These are phyloP conservation scores for Sebastes melanostomus DNA, from an alignment of 2,797 vertebrate species.

Conservation along the genomic window DNA sequence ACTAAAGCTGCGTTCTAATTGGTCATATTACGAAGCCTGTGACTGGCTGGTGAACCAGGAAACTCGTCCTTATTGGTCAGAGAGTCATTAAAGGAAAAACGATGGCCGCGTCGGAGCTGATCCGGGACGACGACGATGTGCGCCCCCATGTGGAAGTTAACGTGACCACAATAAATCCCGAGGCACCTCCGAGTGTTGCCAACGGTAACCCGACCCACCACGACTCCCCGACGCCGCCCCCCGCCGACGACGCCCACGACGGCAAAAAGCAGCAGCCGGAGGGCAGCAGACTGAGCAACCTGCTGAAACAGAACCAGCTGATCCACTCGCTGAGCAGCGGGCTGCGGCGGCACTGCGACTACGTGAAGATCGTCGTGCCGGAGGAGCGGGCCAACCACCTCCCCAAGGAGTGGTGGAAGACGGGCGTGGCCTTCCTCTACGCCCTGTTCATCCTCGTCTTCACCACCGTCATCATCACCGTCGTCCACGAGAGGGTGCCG, in stretches of 20 bases:
- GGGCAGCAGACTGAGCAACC: slow-evolving; percentile 66
- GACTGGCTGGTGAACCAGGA: background rate
- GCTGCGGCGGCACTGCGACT: slow-evolving; percentile 86
- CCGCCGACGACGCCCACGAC: background rate
- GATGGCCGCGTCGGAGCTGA: slow-evolving; percentile 67
- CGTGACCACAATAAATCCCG: slow-evolving; percentile 8
- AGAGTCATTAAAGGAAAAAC: background rate
- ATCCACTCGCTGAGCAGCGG: slow-evolving; percentile 81
- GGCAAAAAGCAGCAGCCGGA: background rate
- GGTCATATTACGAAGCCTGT: background rate
- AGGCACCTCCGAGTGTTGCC: background rate
- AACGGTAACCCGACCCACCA: slow-evolving; percentile 34
- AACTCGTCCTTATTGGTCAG: background rate
- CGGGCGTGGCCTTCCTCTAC: slow-evolving; percentile 91
- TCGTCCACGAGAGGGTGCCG: slow-evolving; percentile 95
- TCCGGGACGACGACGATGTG: slow-evolving; percentile 10
- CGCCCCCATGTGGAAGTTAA: slow-evolving; percentile 31
- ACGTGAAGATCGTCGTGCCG: slow-evolving; percentile 86
- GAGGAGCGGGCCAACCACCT: slow-evolving; percentile 81
- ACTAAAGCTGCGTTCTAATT: background rate
- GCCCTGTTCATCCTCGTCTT: slow-evolving; percentile 89
- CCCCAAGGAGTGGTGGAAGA: slow-evolving; percentile 97
- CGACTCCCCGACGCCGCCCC: background rate
- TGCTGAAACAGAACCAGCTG: slow-evolving; percentile 69
- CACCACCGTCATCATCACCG: slow-evolving; percentile 93